A percentile compares a stretch with the other conserved stretches of the same genome.
Evolutionary conservation across 2,113 vertebrate genomes (phyloP).

Genomic region (Pollimyrus isidori): DNA sequence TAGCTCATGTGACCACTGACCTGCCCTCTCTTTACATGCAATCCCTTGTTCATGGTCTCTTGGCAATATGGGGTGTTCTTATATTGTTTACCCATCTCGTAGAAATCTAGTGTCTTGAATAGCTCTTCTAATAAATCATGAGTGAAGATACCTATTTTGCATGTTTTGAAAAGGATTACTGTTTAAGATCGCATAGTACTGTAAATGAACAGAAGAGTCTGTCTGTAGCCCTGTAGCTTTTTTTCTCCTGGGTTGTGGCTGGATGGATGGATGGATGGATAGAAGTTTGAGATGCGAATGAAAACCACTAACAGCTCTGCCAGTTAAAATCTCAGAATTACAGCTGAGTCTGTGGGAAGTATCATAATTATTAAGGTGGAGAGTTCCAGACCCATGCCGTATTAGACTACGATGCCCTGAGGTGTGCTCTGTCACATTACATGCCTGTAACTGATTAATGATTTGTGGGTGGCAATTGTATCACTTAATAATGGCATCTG

Average conservation of each 20-base stretch:
- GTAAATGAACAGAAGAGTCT: neutral
- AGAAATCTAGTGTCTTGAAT: neutral
- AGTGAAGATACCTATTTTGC: neutral
- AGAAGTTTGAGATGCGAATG: neutral
- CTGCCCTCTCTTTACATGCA: neutral
- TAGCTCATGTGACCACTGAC: neutral
- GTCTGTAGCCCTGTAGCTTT: neutral
- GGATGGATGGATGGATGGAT: neutral
- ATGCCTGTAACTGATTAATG: neutral
- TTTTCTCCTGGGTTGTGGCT: neutral
- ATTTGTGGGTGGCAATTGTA: neutral
- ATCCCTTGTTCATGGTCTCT: neutral
- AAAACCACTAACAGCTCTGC: neutral
- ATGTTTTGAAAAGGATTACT: neutral
- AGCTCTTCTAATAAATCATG: neutral
- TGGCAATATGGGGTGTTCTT: neutral
- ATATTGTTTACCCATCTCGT: neutral
- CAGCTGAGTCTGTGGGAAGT: neutral
- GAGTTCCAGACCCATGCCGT: neutral
- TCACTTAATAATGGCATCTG: neutral
- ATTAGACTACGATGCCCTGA: neutral
- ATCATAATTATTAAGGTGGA: neutral
- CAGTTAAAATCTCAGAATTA: neutral
- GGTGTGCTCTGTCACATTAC: neutral
- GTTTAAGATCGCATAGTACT: neutral